Percentiles rank a stretch among this genome's conserved stretches.
Conservation (phyloP, 2,888 invertebrate species). For the Lissocephala sabroskyi region DNA sequence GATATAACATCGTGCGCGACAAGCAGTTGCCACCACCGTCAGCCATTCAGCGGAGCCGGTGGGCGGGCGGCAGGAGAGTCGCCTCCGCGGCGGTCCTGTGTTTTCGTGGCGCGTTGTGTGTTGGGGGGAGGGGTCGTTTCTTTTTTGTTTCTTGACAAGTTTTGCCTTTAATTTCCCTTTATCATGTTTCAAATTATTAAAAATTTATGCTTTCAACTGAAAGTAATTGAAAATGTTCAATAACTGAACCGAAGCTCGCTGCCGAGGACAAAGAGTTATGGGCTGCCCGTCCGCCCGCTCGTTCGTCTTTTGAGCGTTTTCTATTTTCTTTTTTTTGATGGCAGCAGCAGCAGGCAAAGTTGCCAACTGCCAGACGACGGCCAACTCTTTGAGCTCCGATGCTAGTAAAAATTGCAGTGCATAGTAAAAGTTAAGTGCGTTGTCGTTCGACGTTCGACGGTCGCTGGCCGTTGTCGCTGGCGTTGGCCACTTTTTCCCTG, state of each 20-base stretch:
- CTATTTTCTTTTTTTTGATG: conserved; percentile 22
- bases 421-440: conserved; percentile 46
- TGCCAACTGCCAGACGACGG: conserved; percentile 41
- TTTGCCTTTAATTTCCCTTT: conserved; percentile 65
- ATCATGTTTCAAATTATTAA: conserved; percentile 66
- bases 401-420: conserved; percentile 37
- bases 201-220: conserved; percentile 64
- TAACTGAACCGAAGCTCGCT: no score
- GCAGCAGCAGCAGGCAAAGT: conserved; percentile 37
- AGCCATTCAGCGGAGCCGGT: no score
- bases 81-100: neutral
- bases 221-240: conserved; percentile 65
- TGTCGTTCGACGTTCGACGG: conserved; percentile 19
- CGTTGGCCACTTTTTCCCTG: conserved; percentile 19
- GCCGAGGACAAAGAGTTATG: conserved; percentile 62
- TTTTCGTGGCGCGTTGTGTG: no score
- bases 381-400: conserved; percentile 1
- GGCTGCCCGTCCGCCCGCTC: conserved; percentile 20
- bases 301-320: conserved; percentile 5
- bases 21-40: conserved; percentile 37
- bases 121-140: no score
- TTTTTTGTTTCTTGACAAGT: conserved; percentile 45
- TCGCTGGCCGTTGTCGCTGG: conserved; percentile 17
- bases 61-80: no score
- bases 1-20: conserved; percentile 61